Base-by-base conservation (phyloP, 2,888 invertebrate genomes). In the Auanema sp. region DNA sequence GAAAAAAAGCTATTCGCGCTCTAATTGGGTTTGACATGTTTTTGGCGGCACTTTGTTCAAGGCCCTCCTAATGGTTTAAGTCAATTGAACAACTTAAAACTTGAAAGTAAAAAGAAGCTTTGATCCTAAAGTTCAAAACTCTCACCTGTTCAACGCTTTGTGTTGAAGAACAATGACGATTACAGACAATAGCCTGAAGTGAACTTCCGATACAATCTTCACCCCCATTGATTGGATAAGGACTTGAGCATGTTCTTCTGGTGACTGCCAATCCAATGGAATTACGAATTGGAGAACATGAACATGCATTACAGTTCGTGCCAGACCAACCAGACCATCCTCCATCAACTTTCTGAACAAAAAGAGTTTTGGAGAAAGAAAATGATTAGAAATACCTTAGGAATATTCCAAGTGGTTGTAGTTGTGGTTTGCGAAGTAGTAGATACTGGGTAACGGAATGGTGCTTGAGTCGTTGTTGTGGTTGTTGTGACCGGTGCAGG, bases 141-240 rank as follows among this genome's bases (percentile, higher is more conserved):
- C 21, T n/a, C 21, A n/a, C 25, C 25, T 52, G 74, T 64, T 81
- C 80, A 33, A 81, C 81, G 58, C 72, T 68, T 47, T 77, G 16
- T 21, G 56, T 51, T 14, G 60, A 63, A 47, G 68, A 59, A 53
- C 83, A 83, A 43, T 69, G 64, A 24, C 71, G 61, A 51, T 71
- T 69, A 65, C 83, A 83, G 18, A 83, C 72, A 16, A 79, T 72
- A 25, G 76, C 83, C 40, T 78, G 60, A 10, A 65, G 64, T 18
- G 66, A 64, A 18, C 78, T 72, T 12, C 83, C 83, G 10, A 63
- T 62, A 61, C 83, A 83, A 16, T 80, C 79, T 18, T 69, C 60
- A 25, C 83, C 83, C 2, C 83, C 83, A 64, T 83, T 84, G 0
- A 65, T 58, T 11, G 83, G 83, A 16, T 75, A 65, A 8, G 83